Evolutionary conservation across 2,888 invertebrate genomes (phyloP).

Genomic region (Scaptomyza parva): DNA sequence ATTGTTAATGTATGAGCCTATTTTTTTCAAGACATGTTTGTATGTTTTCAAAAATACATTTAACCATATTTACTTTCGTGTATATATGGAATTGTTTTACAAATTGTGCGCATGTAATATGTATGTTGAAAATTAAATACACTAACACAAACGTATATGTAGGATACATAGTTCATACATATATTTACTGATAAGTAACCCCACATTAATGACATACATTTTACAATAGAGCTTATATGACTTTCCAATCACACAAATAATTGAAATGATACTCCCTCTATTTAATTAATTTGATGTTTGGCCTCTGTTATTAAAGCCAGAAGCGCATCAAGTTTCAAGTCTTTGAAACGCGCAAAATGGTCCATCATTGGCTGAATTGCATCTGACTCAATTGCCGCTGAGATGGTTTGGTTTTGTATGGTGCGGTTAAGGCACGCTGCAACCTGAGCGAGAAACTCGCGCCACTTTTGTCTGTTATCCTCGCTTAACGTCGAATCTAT

Average conservation of each 20-base stretch:
- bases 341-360: constrained; percentile 84
- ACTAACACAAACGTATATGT: constrained; percentile 60
- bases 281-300: constrained; percentile 83
- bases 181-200: constrained; percentile 55
- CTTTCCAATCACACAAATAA: constrained; percentile 24
- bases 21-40: constrained; percentile 45
- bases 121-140: constrained; percentile 57
- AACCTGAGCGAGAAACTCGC: constrained; percentile 82
- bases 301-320: constrained; percentile 84
- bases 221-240: constrained; percentile 28
- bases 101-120: constrained; percentile 53
- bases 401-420: constrained; percentile 84
- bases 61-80: constrained; percentile 28
- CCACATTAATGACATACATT: constrained; percentile 38
- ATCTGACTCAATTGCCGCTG: constrained; percentile 84
- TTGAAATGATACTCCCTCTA: constrained; percentile 28
- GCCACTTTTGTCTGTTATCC: constrained; percentile 79
- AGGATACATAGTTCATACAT: constrained; percentile 60
- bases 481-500: constrained; percentile 70
- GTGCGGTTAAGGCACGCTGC: constrained; percentile 83
- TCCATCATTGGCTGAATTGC: constrained; percentile 84
- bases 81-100: constrained; percentile 40
- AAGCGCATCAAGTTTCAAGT: constrained; percentile 83
- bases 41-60: constrained; percentile 29
- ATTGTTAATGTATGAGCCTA: constrained; percentile 30